Evolutionary conservation across 2,888 invertebrate genomes (phyloP).

Genomic region (Lamellibrachia columna): DNA sequence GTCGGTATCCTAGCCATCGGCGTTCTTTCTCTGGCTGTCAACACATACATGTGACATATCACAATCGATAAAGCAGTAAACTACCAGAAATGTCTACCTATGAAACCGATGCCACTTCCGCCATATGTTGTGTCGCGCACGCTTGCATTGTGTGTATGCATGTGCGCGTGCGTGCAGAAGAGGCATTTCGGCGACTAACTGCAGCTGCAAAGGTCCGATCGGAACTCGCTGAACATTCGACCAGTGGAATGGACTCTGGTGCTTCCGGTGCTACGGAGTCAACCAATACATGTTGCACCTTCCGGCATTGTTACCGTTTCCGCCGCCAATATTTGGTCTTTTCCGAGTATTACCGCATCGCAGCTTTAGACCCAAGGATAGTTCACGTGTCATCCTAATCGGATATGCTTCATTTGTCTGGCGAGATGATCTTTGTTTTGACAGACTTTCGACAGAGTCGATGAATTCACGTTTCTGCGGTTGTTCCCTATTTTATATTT

Average conservation of each 20-base stretch:
- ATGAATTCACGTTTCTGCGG: no score
- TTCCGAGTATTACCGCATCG: neutral
- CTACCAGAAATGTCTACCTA: neutral
- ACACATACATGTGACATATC: neutral
- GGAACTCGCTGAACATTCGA: neutral
- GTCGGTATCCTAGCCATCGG: neutral
- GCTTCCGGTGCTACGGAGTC: neutral
- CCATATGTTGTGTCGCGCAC: neutral
- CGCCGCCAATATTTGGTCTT: neutral
- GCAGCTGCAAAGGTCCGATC: neutral
- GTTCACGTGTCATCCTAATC: neutral
- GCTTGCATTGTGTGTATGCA: neutral
- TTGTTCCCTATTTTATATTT: no score
- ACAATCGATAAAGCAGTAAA: neutral
- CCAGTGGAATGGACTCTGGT: neutral
- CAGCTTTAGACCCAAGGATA: neutral
- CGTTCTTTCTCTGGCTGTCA: neutral
- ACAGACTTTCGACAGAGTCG: neutral
- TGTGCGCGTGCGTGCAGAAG: neutral
- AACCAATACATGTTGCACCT: neutral
- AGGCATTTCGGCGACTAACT: neutral
- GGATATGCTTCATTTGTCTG: neutral
- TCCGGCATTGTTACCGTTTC: neutral
- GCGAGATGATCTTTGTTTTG: neutral
- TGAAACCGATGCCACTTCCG: conserved; percentile 6